These are phyloP conservation scores for Misgurnus anguillicaudatus DNA, from an alignment of 2,113 vertebrate species.

Conservation along the genomic window DNA sequence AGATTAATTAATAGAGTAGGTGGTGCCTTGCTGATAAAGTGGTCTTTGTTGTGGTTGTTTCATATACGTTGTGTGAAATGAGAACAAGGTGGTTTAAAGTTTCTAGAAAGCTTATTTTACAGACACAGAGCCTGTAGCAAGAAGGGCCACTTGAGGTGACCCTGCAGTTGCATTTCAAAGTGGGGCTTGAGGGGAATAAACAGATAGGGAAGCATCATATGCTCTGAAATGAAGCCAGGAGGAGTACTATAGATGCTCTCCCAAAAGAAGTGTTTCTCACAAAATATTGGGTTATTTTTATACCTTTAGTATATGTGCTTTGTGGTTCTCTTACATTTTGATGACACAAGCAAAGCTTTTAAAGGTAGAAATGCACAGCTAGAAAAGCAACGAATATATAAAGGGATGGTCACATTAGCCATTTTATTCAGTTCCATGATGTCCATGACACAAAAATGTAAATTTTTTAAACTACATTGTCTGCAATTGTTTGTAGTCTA, in stretches of 20 bases:
- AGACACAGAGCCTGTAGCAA: not conserved
- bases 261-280: constrained; percentile 7
- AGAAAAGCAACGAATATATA: not conserved
- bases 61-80: not conserved
- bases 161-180: constrained; percentile 31
- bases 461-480: too few relatives aligned
- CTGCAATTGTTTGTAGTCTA: too few relatives aligned
- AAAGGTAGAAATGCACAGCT: not conserved
- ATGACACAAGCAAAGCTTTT: constrained; percentile 14
- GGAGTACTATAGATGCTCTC: constrained; percentile 6
- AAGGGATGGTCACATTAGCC: not conserved
- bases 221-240: constrained; percentile 4
- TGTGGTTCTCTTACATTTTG: not conserved
- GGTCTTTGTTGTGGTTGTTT: not conserved
- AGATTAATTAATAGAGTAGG: constrained; percentile 58
- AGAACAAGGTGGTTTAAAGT: not conserved
- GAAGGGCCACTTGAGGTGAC: constrained; percentile 25
- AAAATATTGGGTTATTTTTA: constrained; percentile 16
- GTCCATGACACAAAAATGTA: too few relatives aligned
- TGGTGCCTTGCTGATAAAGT: not conserved
- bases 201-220: constrained; percentile 7
- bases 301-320: not conserved
- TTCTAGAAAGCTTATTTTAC: not conserved
- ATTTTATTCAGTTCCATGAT: not conserved
- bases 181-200: not conserved